Conservation (phyloP, 2,888 invertebrate species). For the Colostygia pectinataria region DNA sequence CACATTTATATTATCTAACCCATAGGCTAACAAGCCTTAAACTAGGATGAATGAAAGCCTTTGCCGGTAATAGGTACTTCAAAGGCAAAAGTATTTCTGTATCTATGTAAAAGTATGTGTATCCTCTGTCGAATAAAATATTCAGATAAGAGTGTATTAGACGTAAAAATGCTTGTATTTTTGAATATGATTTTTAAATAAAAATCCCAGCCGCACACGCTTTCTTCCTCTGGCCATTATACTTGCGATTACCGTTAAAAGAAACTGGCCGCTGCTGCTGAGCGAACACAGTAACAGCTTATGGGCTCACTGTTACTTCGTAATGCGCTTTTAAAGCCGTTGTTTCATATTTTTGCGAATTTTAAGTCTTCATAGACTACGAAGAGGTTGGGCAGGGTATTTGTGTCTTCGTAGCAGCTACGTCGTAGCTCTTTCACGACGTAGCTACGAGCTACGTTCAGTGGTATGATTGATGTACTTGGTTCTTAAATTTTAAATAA, state of each 20-base stretch:
- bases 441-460: slow-evolving; percentile 4
- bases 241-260: slow-evolving; percentile 54
- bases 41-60: too few relatives aligned
- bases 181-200: slow-evolving; percentile 10
- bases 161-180: slow-evolving; percentile 1
- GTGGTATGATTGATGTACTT: too few relatives aligned
- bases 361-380: slow-evolving; percentile 26
- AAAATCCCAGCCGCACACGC: slow-evolving; percentile 17
- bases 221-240: slow-evolving; percentile 31
- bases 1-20: too few relatives aligned
- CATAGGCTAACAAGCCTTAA: too few relatives aligned
- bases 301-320: slow-evolving; percentile 32
- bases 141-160: neutral
- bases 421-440: slow-evolving; percentile 12
- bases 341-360: slow-evolving; percentile 36
- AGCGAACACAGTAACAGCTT: slow-evolving; percentile 40
- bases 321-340: slow-evolving; percentile 35
- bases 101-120: too few relatives aligned
- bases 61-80: too few relatives aligned
- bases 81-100: too few relatives aligned
- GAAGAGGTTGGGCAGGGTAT: neutral
- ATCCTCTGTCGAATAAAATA: too few relatives aligned
- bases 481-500: too few relatives aligned
- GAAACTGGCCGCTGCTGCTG: slow-evolving; percentile 54
- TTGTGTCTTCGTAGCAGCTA: slow-evolving; percentile 10